Evolutionary conservation across 2,113 vertebrate species (phyloP), one percentile per base, ranked within the genome.

Genomic region (Sisor rabdophorus): DNA sequence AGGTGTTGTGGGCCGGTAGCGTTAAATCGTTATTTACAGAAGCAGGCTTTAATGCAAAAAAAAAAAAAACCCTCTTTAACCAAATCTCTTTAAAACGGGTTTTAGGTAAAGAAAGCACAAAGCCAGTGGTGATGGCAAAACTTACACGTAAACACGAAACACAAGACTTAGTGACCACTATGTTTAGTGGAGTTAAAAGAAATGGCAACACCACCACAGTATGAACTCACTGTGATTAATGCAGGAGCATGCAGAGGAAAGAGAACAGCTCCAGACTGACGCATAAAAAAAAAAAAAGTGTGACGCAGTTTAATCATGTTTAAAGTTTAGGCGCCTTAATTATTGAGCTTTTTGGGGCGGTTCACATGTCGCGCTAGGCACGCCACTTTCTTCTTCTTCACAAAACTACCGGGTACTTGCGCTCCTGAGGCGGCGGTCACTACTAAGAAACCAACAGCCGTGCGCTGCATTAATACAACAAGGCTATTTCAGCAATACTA

Each of bases 261-360:
- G 89, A 87, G 89, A 84, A 90, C 84, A 92, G 87, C 85, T 80
- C 87, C 90, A 90, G 88, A 90, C 87, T 82, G 70, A 88, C 84
- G 92, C 87, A 91, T 84, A 91, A 86, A 88, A 90, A 90, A 88
- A 36, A n/a, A n/a, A n/a, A n/a, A n/a, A n/a, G n/a, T n/a, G 86
- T 83, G 88, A 86, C 82, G 82, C 84, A 83, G 55, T 84, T 73
- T 50, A 56, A 61, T 76, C 69, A 4, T 44, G 40, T 44, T 44
- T 44, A 7, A 36, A 36, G 32, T 36, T 36, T 36, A 36, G 32
- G 7, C 3, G 5, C 8, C 9, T 4, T 44, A 7, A 44, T 8
- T 44, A 6, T 1, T 9, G 9, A 44, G 40, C 4, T 44, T 8
- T 44, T 44, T 10, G 8, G 40, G 40, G 40, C 40, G 40, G 40